These are phyloP conservation scores for Sapayoa aenigma DNA, from an alignment of 2,113 vertebrate species.

Conservation along the genomic window DNA sequence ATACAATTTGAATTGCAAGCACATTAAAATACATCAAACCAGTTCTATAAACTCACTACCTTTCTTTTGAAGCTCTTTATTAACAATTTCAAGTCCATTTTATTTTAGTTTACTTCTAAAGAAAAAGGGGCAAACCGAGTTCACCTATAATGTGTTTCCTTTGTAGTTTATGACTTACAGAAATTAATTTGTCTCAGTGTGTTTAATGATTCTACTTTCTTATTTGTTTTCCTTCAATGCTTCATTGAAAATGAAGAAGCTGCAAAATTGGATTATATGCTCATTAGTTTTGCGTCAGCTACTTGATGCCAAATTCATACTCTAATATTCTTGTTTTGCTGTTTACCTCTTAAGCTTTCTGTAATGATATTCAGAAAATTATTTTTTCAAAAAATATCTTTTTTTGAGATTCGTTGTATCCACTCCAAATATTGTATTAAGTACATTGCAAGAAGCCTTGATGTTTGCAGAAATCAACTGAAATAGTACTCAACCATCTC, in stretches of 20 bases:
- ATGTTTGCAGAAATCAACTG: background rate
- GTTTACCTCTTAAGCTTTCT: background rate
- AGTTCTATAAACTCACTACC: background rate
- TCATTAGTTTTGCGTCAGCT: slow-evolving; percentile 35
- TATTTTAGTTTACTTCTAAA: background rate
- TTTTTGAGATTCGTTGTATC: background rate
- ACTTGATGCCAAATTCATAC: background rate
- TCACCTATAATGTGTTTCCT: background rate
- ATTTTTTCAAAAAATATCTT: background rate
- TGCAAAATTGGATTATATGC: slow-evolving; percentile 49
- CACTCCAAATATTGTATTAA: background rate
- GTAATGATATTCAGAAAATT: background rate
- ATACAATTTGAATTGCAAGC: background rate
- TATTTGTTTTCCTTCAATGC: slow-evolving; percentile 24
- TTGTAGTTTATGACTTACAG: background rate
- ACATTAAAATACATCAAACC: background rate
- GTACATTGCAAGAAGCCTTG: background rate
- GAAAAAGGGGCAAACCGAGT: background rate
- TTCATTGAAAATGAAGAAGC: background rate
- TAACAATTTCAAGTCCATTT: background rate
- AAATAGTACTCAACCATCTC: background rate
- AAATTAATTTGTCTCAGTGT: slow-evolving; percentile 28
- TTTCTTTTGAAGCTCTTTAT: background rate
- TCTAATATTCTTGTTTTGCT: background rate
- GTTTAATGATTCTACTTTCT: slow-evolving; percentile 12